Evolutionary conservation across 2,113 vertebrate genomes (phyloP).

Genomic region (Xenopus laevis): DNA sequence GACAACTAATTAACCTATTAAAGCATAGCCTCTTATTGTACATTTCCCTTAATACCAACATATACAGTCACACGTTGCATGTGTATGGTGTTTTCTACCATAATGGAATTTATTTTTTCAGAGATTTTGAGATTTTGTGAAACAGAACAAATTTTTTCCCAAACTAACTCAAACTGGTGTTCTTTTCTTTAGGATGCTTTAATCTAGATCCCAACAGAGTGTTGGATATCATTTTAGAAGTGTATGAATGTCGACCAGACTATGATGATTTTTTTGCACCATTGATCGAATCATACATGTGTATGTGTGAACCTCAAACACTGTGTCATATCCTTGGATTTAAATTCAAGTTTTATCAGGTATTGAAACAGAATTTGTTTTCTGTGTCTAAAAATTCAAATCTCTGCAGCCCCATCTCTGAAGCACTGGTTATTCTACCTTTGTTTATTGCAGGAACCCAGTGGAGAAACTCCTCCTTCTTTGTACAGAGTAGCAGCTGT

Average conservation of each 20-base stretch:
- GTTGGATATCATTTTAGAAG: constrained; percentile 94
- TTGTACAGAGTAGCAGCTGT: constrained; percentile 95
- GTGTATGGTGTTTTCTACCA: no score
- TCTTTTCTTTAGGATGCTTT: constrained; percentile 81
- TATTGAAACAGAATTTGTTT: constrained; percentile 48
- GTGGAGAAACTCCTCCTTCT: constrained; percentile 90
- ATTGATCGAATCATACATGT: constrained; percentile 96
- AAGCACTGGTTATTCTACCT: constrained; percentile 5
- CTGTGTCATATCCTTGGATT: constrained; percentile 98
- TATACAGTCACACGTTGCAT: no score
- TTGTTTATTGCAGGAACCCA: constrained; percentile 77
- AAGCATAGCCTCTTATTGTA: no score
- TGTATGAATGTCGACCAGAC: constrained; percentile 92
- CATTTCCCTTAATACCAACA: no score
- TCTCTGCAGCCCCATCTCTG: no score
- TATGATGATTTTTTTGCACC: constrained; percentile 95
- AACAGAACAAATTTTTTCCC: no score
- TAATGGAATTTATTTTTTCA: no score
- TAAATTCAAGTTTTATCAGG: constrained; percentile 98
- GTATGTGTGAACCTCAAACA: constrained; percentile 93
- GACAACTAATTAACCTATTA: no score
- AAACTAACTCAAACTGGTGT: not conserved
- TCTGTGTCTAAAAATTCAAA: not conserved
- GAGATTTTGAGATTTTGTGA: no score
- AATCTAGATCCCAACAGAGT: constrained; percentile 97